Evolutionary conservation across 1,140 invertebrate species (phyloP).

Genomic region (Ceratina calcarata): DNA sequence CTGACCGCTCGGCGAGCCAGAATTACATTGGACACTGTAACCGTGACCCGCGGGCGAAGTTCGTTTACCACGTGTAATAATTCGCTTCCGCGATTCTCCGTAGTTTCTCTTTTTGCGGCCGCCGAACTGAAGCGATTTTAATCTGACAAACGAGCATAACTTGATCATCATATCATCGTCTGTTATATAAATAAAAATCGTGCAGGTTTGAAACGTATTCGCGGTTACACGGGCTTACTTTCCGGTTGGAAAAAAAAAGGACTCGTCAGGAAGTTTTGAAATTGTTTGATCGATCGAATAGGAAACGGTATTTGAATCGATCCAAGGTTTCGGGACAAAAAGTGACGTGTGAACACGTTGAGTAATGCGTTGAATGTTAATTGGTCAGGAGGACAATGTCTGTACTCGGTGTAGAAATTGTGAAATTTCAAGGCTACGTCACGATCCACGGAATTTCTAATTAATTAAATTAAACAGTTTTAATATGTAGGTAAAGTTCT

Average conservation of each 20-base stretch:
- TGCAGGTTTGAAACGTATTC: background rate
- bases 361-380: too few relatives aligned
- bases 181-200: slow-evolving; percentile 35
- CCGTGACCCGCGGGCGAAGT: slow-evolving; percentile 37
- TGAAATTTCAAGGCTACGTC: too few relatives aligned
- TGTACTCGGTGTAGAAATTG: too few relatives aligned
- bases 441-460: too few relatives aligned
- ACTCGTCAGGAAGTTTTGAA: background rate
- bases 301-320: too few relatives aligned
- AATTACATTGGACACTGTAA: slow-evolving; percentile 15
- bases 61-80: slow-evolving; percentile 33
- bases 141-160: slow-evolving; percentile 41
- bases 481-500: too few relatives aligned
- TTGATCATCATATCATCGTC: slow-evolving; percentile 19
- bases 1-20: slow-evolving; percentile 4
- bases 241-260: background rate
- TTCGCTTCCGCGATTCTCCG: slow-evolving; percentile 48
- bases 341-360: too few relatives aligned
- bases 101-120: slow-evolving; percentile 44
- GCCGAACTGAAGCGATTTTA: slow-evolving; percentile 50
- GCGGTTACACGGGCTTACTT: background rate
- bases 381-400: too few relatives aligned
- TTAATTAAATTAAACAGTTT: too few relatives aligned
- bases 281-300: background rate
- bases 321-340: too few relatives aligned